These are phyloP conservation scores for Anomalospiza imberbis DNA, from an alignment of 2,797 vertebrate species.

Conservation along the genomic window DNA sequence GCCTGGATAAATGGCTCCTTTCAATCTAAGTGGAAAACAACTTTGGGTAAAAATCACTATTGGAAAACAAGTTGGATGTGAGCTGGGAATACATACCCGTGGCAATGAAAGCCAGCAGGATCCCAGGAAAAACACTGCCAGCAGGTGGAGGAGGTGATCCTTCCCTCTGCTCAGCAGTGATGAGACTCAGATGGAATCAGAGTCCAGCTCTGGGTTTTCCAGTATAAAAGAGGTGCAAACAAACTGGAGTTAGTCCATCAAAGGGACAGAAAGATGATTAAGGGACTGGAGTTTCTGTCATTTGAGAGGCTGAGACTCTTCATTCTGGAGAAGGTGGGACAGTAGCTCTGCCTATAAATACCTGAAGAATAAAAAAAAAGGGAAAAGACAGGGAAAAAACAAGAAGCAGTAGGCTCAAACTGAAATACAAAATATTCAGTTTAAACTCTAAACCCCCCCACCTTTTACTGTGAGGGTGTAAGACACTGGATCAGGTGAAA, in stretches of 20 bases:
- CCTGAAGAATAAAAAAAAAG: neutral
- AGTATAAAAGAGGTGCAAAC: fast-evolving
- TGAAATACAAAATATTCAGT: neutral
- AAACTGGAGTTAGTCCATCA: neutral
- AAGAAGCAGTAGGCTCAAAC: neutral
- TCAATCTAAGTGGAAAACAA: neutral
- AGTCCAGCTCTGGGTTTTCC: neutral
- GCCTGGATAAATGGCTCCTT: neutral
- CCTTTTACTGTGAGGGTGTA: neutral
- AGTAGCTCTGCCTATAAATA: neutral
- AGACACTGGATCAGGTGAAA: neutral
- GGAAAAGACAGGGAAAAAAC: neutral
- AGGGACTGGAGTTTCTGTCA: neutral
- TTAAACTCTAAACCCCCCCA: neutral
- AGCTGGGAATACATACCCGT: neutral
- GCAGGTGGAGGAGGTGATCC: neutral
- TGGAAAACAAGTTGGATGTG: neutral
- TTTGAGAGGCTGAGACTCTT: neutral
- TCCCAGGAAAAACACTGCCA: neutral
- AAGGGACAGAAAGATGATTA: neutral
- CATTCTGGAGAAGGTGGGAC: neutral
- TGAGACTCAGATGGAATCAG: fast-evolving
- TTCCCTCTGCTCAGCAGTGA: neutral
- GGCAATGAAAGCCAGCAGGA: neutral
- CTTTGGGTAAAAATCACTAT: neutral